phyloP scores from a whole-genome alignment of 2,113 vertebrate genomes.

The Cygnus atratus region DNA sequence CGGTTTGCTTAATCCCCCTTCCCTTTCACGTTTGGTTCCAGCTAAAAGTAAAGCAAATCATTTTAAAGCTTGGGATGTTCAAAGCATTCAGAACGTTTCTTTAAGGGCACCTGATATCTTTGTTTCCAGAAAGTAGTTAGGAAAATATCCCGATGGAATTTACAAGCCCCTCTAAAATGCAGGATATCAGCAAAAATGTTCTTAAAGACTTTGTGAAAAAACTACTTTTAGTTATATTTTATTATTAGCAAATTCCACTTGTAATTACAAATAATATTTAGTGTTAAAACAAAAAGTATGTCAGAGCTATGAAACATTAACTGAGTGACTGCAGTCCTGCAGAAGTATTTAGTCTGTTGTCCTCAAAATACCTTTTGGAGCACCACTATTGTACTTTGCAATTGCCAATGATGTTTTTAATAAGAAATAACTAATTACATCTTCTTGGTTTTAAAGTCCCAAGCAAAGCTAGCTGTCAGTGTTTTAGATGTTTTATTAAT shows the following conservation, averaged over 20 bases:
- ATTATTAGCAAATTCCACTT: background rate
- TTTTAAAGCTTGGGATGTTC: background rate
- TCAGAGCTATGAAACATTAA: background rate
- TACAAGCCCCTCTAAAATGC: background rate
- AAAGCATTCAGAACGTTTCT: constrained; percentile 12
- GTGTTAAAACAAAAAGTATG: background rate
- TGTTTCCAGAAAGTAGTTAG: background rate
- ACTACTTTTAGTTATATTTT: background rate
- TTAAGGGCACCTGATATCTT: background rate
- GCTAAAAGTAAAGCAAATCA: background rate
- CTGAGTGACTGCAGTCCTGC: background rate
- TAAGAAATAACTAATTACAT: background rate
- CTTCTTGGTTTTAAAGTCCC: background rate
- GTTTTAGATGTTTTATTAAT: background rate
- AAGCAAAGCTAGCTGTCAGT: background rate
- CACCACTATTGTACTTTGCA: background rate
- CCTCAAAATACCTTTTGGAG: background rate
- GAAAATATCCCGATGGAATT: background rate
- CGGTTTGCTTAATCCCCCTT: background rate
- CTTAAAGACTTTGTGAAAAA: background rate
- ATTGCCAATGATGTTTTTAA: background rate
- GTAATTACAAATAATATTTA: background rate
- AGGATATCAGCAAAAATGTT: background rate
- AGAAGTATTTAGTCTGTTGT: background rate
- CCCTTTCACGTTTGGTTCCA: background rate